Evolutionary conservation across 2,113 vertebrate species (phyloP).

Genomic region (Gobius niger): DNA sequence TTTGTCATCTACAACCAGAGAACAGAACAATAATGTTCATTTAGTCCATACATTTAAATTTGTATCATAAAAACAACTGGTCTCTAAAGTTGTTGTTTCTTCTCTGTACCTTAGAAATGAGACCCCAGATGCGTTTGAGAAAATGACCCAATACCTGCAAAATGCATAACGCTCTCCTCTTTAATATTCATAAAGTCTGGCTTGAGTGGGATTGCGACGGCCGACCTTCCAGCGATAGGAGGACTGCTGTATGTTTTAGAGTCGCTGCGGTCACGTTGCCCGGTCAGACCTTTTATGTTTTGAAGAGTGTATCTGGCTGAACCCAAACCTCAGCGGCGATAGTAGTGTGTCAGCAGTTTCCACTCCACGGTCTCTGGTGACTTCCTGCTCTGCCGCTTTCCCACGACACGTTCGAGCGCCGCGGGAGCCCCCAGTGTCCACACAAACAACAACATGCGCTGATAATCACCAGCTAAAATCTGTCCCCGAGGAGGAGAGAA

Average conservation of each 20-base stretch:
- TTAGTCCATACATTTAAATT: too few relatives aligned
- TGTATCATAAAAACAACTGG: too few relatives aligned
- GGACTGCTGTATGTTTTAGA: neutral
- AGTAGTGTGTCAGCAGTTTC: constrained; percentile 4
- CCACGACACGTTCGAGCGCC: constrained; percentile 18
- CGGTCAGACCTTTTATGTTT: neutral
- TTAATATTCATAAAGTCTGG: too few relatives aligned
- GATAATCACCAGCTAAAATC: constrained; percentile 9
- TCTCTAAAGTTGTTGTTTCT: too few relatives aligned
- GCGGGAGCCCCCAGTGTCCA: constrained; percentile 2
- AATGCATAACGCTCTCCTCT: too few relatives aligned
- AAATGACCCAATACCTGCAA: too few relatives aligned
- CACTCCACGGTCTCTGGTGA: constrained; percentile 24
- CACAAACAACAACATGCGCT: constrained; percentile 3
- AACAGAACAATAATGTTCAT: too few relatives aligned
- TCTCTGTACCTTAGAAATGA: too few relatives aligned
- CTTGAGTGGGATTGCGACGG: too few relatives aligned
- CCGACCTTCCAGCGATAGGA: too few relatives aligned
- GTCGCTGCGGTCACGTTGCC: neutral
- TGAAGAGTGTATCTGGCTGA: neutral
- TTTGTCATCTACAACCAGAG: too few relatives aligned
- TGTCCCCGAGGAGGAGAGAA: neutral
- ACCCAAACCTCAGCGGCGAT: neutral
- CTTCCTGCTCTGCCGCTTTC: constrained; percentile 49
- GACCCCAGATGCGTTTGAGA: too few relatives aligned